Evolutionary conservation across 2,797 vertebrate species (phyloP), one percentile per base, ranked within the genome.

Genomic region (Dendrocincla fuliginosa): DNA sequence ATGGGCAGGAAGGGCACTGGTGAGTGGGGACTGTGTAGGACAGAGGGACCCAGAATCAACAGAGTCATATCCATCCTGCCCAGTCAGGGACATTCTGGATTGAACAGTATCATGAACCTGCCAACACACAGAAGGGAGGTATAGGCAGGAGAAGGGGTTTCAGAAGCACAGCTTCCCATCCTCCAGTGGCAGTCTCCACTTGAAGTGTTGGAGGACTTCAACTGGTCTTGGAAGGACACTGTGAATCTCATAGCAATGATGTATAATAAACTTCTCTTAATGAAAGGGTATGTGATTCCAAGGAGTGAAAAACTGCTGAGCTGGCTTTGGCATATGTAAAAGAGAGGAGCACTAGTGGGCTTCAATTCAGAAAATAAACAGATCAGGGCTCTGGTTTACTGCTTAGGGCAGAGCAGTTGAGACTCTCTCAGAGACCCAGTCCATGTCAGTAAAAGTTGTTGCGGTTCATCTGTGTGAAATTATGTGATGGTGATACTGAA

Each of bases 1-100:
- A 0, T 6, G 4, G 23, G 39, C 27, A 69, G 30, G 27, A 28
- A 5, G 3, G 19, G 25, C 6, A 2, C 6, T 28, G 47, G 52
- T 7, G 20, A 67, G 27, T 23, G 37, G 3, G 1, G 22, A 35
- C 39, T 47, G 15, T 32, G 63, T 4, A 63, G 64, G 22, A 86
- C 3, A 78, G 69, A 49, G 11, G 7, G 24, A 65, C 19, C 5
- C 30, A 74, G 52, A 86, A 75, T 16, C 53, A 17, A 15, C 9
- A 6, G 44, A 76, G 18, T 44, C 15, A 52, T 37, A 60, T 33
- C 41, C 60, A 64, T 47, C 49, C 47, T 61, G 56, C 14, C 8
- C 44, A 13, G 33, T 17, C 53, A 49, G 42, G 53, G 15, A 10
- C 13, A 50, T 47, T 28, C 35, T 50, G 68, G 39, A 67, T 28